Evolutionary conservation across 1,140 invertebrate species (phyloP), one percentile per base, ranked within the genome.

Genomic region (Drosophila lacteicornis): DNA sequence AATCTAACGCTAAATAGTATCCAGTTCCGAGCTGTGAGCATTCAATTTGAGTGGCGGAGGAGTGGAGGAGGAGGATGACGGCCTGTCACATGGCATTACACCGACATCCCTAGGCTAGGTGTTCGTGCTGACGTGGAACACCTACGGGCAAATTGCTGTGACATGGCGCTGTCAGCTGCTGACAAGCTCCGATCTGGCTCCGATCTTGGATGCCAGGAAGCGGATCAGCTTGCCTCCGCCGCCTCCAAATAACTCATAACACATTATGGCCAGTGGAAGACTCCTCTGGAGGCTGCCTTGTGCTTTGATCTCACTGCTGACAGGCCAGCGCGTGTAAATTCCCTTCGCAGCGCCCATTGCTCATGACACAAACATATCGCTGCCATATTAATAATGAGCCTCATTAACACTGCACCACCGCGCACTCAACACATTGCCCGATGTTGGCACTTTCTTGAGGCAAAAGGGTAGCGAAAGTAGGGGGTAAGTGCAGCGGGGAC

Each of bases 141-240:
- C 75, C 77, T 80, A 75, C 75, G 66, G 79, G 88, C 88, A 91
- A 91, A 91, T 91, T 91, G 88, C 81, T 81, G 53, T 91, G 88
- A 91, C 88, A 91, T 82, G 79, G 49, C 62, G 81, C 81, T 91
- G 88, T 91, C 88, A 91, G 88, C 88, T 91, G 88, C 62, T 91
- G 87, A 91, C 88, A 91, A 84, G 82, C 85, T 43, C 59, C 15
- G 5, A 43, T 12, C n/a, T 15, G 75, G 71, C 27, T 5, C 61
- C 53, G 43, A 56, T 70, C 36, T 12, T 53, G 80, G 38, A 17
- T 43, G 57, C 80, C 84, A 90, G 84, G 84, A 88, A 88, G 63
- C 84, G 69, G 84, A 88, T 90, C 84, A 79, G 60, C 25, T 76
- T 51, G 80, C 66, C 55, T 46, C 45, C 22, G 45, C 38, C 36